phyloP scores from a whole-genome alignment of 1,140 invertebrate genomes.

The Microplitis demolitor region DNA sequence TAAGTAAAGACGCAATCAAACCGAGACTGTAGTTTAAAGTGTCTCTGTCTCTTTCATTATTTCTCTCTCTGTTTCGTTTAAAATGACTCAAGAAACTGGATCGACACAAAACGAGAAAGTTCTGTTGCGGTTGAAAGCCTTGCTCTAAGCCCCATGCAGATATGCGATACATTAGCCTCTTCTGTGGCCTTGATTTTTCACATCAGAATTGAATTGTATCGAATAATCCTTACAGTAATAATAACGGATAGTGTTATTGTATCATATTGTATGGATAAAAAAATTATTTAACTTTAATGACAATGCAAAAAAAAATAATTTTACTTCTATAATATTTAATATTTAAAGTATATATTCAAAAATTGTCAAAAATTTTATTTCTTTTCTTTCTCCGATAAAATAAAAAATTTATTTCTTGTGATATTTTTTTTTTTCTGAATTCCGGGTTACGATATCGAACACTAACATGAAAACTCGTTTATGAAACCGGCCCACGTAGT shows the following conservation, averaged over 20 bases:
- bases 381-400: neutral
- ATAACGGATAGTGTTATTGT: neutral
- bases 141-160: slow-evolving; percentile 9
- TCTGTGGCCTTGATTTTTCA: slow-evolving; percentile 10
- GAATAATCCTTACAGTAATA: neutral
- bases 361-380: neutral
- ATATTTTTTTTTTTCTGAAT: neutral
- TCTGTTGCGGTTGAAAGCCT: slow-evolving; percentile 53
- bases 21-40: neutral
- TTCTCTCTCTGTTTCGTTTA: neutral
- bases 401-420: too few relatives aligned
- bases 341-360: neutral
- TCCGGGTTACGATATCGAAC: slow-evolving; percentile 9
- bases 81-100: slow-evolving; percentile 59
- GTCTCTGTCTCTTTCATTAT: neutral
- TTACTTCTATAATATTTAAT: neutral
- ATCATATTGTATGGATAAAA: neutral
- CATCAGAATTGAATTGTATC: neutral
- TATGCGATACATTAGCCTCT: neutral
- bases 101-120: slow-evolving; percentile 56
- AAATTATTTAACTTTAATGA: neutral
- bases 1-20: neutral
- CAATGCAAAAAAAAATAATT: neutral
- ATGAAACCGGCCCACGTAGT: slow-evolving; percentile 18
- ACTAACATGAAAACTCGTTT: slow-evolving; percentile 26